Conservation (phyloP, 2,888 invertebrate genomes). For the Pyrrhosoma nymphula region DNA sequence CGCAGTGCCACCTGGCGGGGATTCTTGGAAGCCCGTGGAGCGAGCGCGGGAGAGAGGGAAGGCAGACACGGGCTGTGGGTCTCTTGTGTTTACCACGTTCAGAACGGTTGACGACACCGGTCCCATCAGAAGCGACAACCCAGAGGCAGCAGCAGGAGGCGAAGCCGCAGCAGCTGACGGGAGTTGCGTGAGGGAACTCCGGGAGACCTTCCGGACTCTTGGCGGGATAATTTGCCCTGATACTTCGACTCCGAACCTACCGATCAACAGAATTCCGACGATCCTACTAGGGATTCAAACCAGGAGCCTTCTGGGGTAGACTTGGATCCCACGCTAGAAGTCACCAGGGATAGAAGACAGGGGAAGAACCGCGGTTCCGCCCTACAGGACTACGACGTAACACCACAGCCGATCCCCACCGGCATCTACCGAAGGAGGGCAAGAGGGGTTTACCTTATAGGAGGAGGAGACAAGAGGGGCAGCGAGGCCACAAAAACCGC, state of each 20-base stretch:
- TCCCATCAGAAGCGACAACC: slow-evolving; percentile 11
- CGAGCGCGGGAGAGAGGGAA: not conserved
- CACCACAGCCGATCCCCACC: not conserved
- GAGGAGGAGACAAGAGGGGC: not conserved
- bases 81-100: not conserved
- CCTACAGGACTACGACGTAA: no score
- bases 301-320: not conserved
- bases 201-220: not conserved
- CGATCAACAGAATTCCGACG: not conserved
- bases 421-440: not conserved
- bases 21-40: slow-evolving; percentile 49
- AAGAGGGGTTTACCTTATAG: not conserved
- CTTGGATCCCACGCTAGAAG: not conserved
- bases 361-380: no score
- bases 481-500: not conserved
- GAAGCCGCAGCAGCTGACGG: slow-evolving; percentile 24
- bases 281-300: not conserved
- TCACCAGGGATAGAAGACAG: not conserved
- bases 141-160: not conserved
- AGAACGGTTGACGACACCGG: slow-evolving; percentile 54
- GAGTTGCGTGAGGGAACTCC: not conserved
- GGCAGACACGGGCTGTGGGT: not conserved
- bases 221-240: not conserved
- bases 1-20: slow-evolving; percentile 54
- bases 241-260: not conserved